These are phyloP conservation scores for Gyrodactylus salaris DNA, from an alignment of 1,140 invertebrate species.

Conservation along the genomic window DNA sequence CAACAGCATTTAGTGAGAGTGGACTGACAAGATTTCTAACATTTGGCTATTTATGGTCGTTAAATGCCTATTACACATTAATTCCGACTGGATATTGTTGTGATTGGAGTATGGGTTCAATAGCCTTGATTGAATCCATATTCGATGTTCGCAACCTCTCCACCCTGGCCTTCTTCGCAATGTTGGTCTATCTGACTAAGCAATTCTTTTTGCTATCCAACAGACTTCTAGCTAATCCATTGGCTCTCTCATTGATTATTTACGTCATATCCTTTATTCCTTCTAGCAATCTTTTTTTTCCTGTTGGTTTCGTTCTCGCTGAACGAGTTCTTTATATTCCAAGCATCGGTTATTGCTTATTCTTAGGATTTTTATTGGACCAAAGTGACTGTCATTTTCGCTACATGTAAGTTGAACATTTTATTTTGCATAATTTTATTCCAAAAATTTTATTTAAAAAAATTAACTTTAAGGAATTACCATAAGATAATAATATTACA, in stretches of 20 bases:
- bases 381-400: neutral
- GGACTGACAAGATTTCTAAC: slow-evolving; percentile 31
- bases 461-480: too few species aligned
- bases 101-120: slow-evolving; percentile 92
- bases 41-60: slow-evolving; percentile 54
- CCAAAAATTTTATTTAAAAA: too few species aligned
- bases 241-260: slow-evolving; percentile 30
- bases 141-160: slow-evolving; percentile 46
- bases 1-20: slow-evolving; percentile 39
- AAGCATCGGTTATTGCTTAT: slow-evolving; percentile 76
- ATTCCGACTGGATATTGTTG: slow-evolving; percentile 61
- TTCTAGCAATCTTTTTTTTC: slow-evolving; percentile 77
- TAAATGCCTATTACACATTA: slow-evolving; percentile 57
- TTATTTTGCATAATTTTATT: too few species aligned
- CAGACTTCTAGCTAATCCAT: neutral
- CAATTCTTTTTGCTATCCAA: neutral
- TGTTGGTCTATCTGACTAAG: slow-evolving; percentile 19
- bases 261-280: slow-evolving; percentile 62
- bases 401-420: neutral
- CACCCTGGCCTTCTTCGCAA: slow-evolving; percentile 35
- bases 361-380: slow-evolving; percentile 29
- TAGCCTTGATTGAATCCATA: slow-evolving; percentile 44
- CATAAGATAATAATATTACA: neutral
- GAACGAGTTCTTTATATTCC: slow-evolving; percentile 77
- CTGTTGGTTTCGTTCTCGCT: slow-evolving; percentile 78